A percentile compares a stretch with the other conserved stretches of the same genome.
Conservation (phyloP, 2,797 vertebrate genomes). For the Petrocephalus schoutedeni region DNA sequence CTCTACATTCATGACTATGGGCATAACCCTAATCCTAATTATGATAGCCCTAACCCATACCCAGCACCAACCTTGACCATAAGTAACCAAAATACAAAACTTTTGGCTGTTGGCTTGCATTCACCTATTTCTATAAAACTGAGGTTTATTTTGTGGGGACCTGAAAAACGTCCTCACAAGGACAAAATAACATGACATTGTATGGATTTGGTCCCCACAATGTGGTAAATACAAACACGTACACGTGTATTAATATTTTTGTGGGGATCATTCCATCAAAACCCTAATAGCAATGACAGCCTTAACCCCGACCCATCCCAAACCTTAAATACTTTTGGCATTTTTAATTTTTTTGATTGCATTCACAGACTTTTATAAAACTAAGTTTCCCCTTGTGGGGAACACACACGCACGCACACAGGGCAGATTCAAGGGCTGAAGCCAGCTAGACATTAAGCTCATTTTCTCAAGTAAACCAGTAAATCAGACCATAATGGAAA, state of each 20-base stretch:
- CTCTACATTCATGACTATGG: background rate
- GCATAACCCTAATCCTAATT: background rate
- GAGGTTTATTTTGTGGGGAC: no score
- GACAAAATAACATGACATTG: no score
- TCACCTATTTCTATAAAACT: no score
- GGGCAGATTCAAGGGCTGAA: background rate
- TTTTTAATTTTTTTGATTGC: background rate
- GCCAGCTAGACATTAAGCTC: background rate
- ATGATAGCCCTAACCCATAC: background rate
- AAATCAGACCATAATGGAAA: background rate
- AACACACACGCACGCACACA: background rate
- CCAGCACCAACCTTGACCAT: background rate
- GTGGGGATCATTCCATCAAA: no score
- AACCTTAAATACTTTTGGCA: background rate
- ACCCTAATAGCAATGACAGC: no score
- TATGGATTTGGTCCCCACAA: no score
- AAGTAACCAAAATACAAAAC: background rate
- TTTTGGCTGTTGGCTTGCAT: no score
- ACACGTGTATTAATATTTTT: no score
- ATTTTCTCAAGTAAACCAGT: background rate
- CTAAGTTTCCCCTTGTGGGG: background rate
- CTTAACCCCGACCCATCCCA: no score
- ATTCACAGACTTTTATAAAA: background rate
- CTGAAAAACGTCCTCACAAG: no score
- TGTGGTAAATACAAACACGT: no score